Evolutionary conservation across 2,113 vertebrate species (phyloP), one percentile per base, ranked within the genome.

Genomic region (Centropristis striata): DNA sequence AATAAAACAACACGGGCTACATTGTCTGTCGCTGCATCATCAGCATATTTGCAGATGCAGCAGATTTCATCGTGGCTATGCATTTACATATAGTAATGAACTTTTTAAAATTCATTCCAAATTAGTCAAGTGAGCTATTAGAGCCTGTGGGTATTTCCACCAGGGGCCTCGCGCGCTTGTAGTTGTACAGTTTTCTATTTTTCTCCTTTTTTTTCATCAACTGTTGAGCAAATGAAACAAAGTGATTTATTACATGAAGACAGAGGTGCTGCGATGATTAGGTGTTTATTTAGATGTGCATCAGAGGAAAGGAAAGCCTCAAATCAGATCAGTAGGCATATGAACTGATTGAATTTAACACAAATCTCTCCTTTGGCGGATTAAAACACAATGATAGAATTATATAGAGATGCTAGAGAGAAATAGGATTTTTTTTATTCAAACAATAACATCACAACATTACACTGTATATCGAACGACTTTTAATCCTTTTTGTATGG

Each of bases 71-170:
- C 41, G 23, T 81, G 80, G 71, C 84, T 73, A 66, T 86, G 85
- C 90, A 94, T 94, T 94, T 89, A 91, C 94, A 94, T 94, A 94
- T 90, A 88, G 71, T 94, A 93, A 95, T 94, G 88, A 92, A 94
- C 89, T 93, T 94, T 91, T 88, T 75, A 69, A 87, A 88, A 92
- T 91, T 80, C 86, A 87, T 85, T 88, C 60, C 59, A 86, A 91
- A 94, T 93, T 92, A 91, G 84, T 90, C 90, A 90, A 91, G 89
- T 88, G 86, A 90, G 89, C 75, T 85, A 74, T 89, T 90, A 84
- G 68, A 84, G 88, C 85, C 88, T 86, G 65, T 89, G 89, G 88
- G 87, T 81, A 57, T 84, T 84, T 89, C 75, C 88, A 71, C 79
- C 77, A 68, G 84, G 81, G 84, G 67, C 51, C 64, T 44, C 1